These are phyloP conservation scores for Bolborhynchus lineola DNA, from an alignment of 2,113 vertebrate species.

Conservation along the genomic window DNA sequence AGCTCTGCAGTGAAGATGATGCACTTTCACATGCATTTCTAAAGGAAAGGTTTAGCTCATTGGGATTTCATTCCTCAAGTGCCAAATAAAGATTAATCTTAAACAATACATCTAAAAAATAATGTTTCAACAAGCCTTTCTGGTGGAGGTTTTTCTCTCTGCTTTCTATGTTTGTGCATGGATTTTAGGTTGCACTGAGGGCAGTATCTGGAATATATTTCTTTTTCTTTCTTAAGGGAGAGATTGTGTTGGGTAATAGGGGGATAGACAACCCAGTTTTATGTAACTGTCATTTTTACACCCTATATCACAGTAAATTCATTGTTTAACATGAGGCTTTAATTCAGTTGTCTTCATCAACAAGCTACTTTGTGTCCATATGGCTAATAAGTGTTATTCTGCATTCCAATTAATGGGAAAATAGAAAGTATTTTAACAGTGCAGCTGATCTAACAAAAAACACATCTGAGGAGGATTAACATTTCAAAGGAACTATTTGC, in stretches of 20 bases:
- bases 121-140: neutral
- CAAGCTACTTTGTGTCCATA: constrained; percentile 62
- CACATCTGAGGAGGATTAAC: constrained; percentile 67
- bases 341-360: constrained; percentile 63
- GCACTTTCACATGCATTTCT: neutral
- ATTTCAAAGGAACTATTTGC: constrained; percentile 72
- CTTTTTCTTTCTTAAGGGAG: neutral
- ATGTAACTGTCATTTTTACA: neutral
- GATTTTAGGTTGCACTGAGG: neutral
- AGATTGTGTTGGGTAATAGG: neutral
- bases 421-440: constrained; percentile 68
- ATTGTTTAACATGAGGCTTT: constrained; percentile 37
- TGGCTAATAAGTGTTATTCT: constrained; percentile 64
- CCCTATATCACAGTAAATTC: constrained; percentile 33
- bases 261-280: neutral
- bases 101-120: neutral
- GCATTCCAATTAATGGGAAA: constrained; percentile 59
- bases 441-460: constrained; percentile 72
- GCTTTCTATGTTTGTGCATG: neutral
- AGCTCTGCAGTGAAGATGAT: neutral
- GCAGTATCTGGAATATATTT: neutral
- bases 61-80: neutral
- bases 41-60: neutral
- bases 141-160: neutral
- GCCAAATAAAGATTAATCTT: neutral